Base-by-base conservation (phyloP, 2,113 vertebrate genomes). In the Periophthalmodon schlosseri region DNA sequence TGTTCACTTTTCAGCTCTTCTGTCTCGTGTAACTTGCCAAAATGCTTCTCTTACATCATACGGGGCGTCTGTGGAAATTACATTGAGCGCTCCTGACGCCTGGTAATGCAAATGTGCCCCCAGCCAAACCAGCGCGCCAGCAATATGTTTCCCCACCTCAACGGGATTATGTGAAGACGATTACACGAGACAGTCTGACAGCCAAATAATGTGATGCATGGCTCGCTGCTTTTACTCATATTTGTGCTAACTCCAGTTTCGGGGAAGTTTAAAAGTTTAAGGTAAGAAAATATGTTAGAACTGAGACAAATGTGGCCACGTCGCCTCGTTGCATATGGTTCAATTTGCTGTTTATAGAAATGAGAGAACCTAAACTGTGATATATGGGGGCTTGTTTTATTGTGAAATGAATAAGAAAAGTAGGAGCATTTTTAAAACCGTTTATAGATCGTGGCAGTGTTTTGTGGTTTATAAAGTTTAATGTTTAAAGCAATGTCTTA, bases 21-120 rank as follows among this genome's bases (percentile, higher is more conserved):
- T 7, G 6, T 63, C 14, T 63, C 60, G 1, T 56, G 8, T 56
- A 54, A 56, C 52, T 21, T 63, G 14, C 28, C 28, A 33, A 63
- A 63, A 63, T 10, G 13, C 15, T 63, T 5, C 60, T 0, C 4
- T 72, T 57, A 9, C 8, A 39, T 39, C 36, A 39, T 39, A 39
- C 8, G 61, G 63, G 76, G 71, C 34, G 23, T 75, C 64, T 82
- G 65, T 70, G 70, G 46, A 73, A 73, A 81, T 80, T 33, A 75
- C 39, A 49, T 68, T 63, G 69, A 85, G 81, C 70, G 76, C 75
- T 66, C 4, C 68, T 76, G 83, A 75, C 28, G n/a, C 73, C 47
- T 83, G 57, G 58, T 84, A 82, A 88, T 86, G 77, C 77, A 80
- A 84, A 84, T 76, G 56, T 66, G 71, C 75, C 77, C 70, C 36